Evolutionary conservation across 1,140 invertebrate genomes (phyloP).

Genomic region (Mycetomoellerius zeteki): DNA sequence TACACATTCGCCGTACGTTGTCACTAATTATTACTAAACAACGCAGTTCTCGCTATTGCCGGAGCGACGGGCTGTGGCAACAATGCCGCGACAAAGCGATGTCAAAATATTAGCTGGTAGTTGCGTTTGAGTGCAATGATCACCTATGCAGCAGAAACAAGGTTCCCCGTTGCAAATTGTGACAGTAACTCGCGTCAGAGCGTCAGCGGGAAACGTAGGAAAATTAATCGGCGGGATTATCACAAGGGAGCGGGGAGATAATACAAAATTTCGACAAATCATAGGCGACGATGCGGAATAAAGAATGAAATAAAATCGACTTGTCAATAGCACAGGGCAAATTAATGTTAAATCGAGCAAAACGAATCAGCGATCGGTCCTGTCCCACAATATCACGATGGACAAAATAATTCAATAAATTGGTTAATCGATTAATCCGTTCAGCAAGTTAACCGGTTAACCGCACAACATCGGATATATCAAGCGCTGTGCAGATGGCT

Average conservation of each 20-base stretch:
- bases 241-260: not conserved
- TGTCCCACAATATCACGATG: not conserved
- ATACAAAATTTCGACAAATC: constrained; percentile 46
- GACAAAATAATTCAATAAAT: constrained; percentile 46
- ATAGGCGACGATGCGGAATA: constrained; percentile 1
- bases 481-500: not conserved
- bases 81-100: constrained; percentile 55
- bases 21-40: constrained; percentile 65
- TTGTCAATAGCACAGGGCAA: constrained; percentile 10
- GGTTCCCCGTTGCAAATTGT: constrained; percentile 43
- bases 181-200: constrained; percentile 31
- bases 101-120: constrained; percentile 63
- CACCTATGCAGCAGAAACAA: constrained; percentile 43
- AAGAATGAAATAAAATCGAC: constrained; percentile 28
- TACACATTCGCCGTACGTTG: constrained; percentile 33
- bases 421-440: constrained; percentile 45
- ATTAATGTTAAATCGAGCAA: constrained; percentile 25
- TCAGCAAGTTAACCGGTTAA: constrained; percentile 39
- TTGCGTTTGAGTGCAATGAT: constrained; percentile 63
- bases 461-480: constrained; percentile 43
- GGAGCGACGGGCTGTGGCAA: constrained; percentile 25
- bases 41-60: constrained; percentile 21
- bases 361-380: not conserved
- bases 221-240: constrained; percentile 51
- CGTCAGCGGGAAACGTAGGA: constrained; percentile 23